These are phyloP conservation scores for Xylophagus ater DNA, from an alignment of 2,888 invertebrate genomes.

Conservation along the genomic window DNA sequence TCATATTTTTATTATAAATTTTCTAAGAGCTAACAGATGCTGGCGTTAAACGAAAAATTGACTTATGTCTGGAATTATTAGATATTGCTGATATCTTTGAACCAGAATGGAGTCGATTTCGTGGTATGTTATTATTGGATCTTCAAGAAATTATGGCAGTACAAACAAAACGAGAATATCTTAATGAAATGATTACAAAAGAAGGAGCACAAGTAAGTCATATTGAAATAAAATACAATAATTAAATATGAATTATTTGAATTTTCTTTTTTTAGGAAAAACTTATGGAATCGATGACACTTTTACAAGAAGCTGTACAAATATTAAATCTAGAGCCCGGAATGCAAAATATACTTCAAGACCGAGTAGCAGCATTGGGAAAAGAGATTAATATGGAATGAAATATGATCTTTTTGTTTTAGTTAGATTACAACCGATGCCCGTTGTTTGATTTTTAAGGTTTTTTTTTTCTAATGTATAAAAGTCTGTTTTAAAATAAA, in stretches of 20 bases:
- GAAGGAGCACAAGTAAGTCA: constrained; percentile 43
- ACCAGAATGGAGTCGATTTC: constrained; percentile 52
- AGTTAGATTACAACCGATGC: too few relatives aligned
- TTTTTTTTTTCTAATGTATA: too few relatives aligned
- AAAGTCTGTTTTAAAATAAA: too few relatives aligned
- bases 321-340: constrained; percentile 50
- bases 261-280: constrained; percentile 39
- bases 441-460: too few relatives aligned
- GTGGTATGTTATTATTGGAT: constrained; percentile 53
- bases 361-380: constrained; percentile 41
- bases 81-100: constrained; percentile 51
- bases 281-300: constrained; percentile 44
- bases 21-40: constrained; percentile 45
- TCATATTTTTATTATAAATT: constrained; percentile 1
- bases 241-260: constrained; percentile 8
- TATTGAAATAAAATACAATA: constrained; percentile 1
- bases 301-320: constrained; percentile 49
- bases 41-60: constrained; percentile 48
- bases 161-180: constrained; percentile 46
- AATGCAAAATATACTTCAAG: constrained; percentile 43
- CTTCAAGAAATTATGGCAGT: constrained; percentile 51
- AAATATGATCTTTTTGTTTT: too few relatives aligned
- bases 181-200: constrained; percentile 43
- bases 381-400: constrained; percentile 28
- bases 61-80: constrained; percentile 55